These are phyloP conservation scores for Siderastrea radians DNA, from an alignment of 92 coral and sea anemone genomes.

Conservation along the genomic window DNA sequence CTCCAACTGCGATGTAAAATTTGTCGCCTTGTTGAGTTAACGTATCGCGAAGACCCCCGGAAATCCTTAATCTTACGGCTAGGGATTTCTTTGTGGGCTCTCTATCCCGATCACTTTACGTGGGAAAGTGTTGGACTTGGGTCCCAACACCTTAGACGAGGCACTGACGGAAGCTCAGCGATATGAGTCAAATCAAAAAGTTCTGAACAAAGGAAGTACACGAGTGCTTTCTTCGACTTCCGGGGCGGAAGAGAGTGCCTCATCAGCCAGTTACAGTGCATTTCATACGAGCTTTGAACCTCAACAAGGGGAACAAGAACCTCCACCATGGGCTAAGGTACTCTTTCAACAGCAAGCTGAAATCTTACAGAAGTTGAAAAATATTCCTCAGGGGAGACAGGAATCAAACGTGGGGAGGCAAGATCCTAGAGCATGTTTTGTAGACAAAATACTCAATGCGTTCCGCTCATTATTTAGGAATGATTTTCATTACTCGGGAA, in stretches of 20 bases:
- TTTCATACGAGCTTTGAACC: no score
- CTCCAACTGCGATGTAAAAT: conserved; percentile 42
- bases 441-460: no score
- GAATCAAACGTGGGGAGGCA: not conserved
- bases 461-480: no score
- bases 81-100: conserved; percentile 55
- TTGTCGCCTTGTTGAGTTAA: conserved; percentile 38
- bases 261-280: no score
- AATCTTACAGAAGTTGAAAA: no score
- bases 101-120: conserved; percentile 15
- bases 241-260: no score
- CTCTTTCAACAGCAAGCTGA: no score
- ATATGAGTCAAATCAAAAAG: conserved; percentile 18
- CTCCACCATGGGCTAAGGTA: no score
- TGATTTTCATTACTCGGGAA: no score
- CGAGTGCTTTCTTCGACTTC: no score
- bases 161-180: conserved; percentile 34
- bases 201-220: not conserved
- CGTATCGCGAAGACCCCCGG: conserved; percentile 39
- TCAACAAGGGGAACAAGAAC: no score
- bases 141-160: conserved; percentile 6
- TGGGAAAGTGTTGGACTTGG: conserved; percentile 5
- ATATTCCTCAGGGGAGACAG: not conserved
- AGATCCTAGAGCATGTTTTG: not conserved
- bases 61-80: conserved; percentile 35